Evolutionary conservation across 2,888 invertebrate species (phyloP).

Genomic region (Xanthia icteritia): DNA sequence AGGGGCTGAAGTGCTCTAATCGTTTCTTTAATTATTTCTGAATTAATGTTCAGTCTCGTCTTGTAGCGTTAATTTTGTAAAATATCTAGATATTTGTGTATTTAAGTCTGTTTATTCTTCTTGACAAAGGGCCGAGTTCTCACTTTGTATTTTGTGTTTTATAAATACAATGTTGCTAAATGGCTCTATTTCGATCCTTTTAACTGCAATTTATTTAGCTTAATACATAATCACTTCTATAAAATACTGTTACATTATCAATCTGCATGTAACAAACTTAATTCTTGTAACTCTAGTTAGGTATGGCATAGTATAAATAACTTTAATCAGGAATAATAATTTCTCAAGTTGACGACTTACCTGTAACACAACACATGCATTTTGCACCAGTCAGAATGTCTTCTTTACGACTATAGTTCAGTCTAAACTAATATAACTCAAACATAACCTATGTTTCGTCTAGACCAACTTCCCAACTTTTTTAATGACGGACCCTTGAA

Average conservation of each 20-base stretch:
- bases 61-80: slow-evolving; percentile 76
- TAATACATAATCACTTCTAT: background rate
- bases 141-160: background rate
- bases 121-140: background rate
- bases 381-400: slow-evolving; percentile 28
- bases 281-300: background rate
- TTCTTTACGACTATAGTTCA: slow-evolving; percentile 42
- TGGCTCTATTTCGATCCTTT: background rate
- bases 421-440: slow-evolving; percentile 21
- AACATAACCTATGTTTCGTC: slow-evolving; percentile 20
- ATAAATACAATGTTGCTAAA: slow-evolving; percentile 1
- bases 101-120: slow-evolving; percentile 4
- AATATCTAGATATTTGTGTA: slow-evolving; percentile 59
- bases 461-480: slow-evolving; percentile 2
- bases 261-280: background rate
- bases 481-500: background rate
- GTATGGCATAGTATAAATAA: background rate
- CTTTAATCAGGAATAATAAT: slow-evolving; percentile 1
- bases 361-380: slow-evolving; percentile 17
- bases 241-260: background rate
- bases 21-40: slow-evolving; percentile 89
- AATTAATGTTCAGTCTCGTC: slow-evolving; percentile 83
- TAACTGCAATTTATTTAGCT: background rate
- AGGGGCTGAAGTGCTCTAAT: slow-evolving; percentile 80
- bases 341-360: background rate